Base-by-base conservation (phyloP, 2,888 invertebrate genomes). In the Archips crataeganus region DNA sequence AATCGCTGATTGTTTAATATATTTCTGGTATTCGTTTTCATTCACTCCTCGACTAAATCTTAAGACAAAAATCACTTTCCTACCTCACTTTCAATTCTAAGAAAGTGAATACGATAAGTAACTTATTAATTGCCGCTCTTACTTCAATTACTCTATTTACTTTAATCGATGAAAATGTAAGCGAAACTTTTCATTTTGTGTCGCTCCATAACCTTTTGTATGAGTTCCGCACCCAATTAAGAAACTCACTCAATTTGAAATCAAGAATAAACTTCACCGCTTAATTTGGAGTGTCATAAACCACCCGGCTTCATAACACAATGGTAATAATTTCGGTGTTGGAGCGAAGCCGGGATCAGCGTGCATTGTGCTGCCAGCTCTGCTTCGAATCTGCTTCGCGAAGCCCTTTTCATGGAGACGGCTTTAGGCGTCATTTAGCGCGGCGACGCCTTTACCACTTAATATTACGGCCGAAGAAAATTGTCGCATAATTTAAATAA, bases 401-500 rank as follows among this genome's bases (percentile, higher is more conserved):
- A 88, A 90, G 90, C 87, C 90, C 90, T 88, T 90, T 89, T 80
- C 82, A 82, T 85, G 87, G 85, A 84, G 85, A 81, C 82, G 89
- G 90, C 90, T 93, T 92, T 89, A 92, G 93, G 92, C 92, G 89
- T 92, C 92, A 92, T 94, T 94, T 91, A 90, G 87, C 81, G 85
- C 79, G 84, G 86, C 87, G 83, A 86, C 90, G 89, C 87, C 87
- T 89, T 84, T 85, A 79, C 89, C 90, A 90, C 90, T 92, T 89
- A 89, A 87, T 88, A 86, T 85, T 90, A 87, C 88, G 83, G 86
- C 83, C 84, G 83, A 88, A 89, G 91, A 92, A 92, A 92, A 92
- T 92, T 92, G 90, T 92, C 91, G 90, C 89, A 85, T 91, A 89
- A 92, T 92, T 93, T 93, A 89, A 92, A 92, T 91, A 93, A 92